Base-by-base conservation (phyloP, 2,113 vertebrate genomes). In the Bufo gargarizans region DNA sequence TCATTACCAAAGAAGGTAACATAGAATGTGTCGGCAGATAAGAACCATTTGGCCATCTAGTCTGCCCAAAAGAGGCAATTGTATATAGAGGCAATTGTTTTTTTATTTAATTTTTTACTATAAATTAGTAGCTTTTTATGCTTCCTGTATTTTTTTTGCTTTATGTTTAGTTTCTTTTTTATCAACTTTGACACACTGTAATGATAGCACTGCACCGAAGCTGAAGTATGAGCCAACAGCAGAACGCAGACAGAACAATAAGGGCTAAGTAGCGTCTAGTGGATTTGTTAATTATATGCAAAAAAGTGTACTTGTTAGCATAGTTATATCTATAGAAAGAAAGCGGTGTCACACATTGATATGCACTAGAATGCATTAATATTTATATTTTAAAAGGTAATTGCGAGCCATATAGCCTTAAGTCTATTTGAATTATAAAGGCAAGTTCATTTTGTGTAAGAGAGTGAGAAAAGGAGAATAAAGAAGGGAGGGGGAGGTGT, bases 361-460 rank as follows among this genome's bases (percentile, higher is more conserved):
- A 20, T 17, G 71, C 72, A 20, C 47, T 76, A 8, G 3, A 76
- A 50, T 76, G 5, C 72, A 76, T 76, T 76, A 49, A 50, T 76
- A 76, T 50, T 76, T 20, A 76, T 50, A 50, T 49, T 74, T 74
- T 45, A 45, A 13, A 5, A 45, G 13, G 69, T 47, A 49, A 22
- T 80, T 55, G 22, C 13, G 4, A 45, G 22, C 2, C 56, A 22
- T 14, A 50, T 69, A 50, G 20, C n/a, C 19, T 53, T 50, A 84
- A 13, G 49, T 84, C 6, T 49, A 79, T 81, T 80, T 58, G 79
- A 80, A 87, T 69, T 2, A 49, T 87, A 80, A 71, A 81, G 56
- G 58, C 20, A 43, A 55, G 56, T 22, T 45, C 16, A 65, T 81
- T 71, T 55, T 17, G 50, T 33, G 17, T 76, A 59, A 84, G 85